Evolutionary conservation across 2,113 vertebrate genomes (phyloP), one percentile per base, ranked within the genome.

Genomic region (Psophia crepitans): DNA sequence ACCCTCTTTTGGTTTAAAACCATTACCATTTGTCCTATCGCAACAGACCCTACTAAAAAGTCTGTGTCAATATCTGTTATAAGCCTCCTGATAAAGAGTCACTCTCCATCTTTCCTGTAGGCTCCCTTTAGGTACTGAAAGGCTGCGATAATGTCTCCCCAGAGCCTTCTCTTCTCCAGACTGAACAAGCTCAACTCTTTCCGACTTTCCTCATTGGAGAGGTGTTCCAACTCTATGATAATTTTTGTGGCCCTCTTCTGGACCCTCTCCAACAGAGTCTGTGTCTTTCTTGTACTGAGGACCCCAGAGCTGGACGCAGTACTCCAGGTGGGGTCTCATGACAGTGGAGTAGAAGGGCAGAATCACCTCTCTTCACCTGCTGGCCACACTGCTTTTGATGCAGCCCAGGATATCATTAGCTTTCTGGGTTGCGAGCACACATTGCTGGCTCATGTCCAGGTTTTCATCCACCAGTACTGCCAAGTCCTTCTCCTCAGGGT

Each of bases 251-350:
- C 26, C 33, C 5, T 14, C 32, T 7, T 68, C 21, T 43, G 14
- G 32, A 54, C 14, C 5, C 0, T 1, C 26, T 35, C 32, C 11
- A 53, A 28, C 33, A n/a, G 10, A n/a, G n/a, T 49, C 43, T 14
- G 20, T 24, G 32, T 22, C 19, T 53, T 28, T 53, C 6, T 2
- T 32, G 7, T 35, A 1, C 9, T 54, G 32, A 14, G 32, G 18
- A 2, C 49, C 19, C 21, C 30, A 21, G 13, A 56, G 28, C 20
- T 32, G 54, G 18, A 58, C 1, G 6, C 18, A 21, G 37, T 14
- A 41, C 24, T 35, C 4, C 41, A 66, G 11, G 19, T 28, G 19
- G 12, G 19, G 26, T 51, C n/a, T 71, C 48, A 71, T 4, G 3
- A 33, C 37, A 57, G 37, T 3, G 5, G 37, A 73, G 28, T 17